A percentile compares a stretch with the other conserved stretches of the same genome.
These are phyloP conservation scores for Hystrix cristata DNA, from an alignment of 2,113 vertebrate genomes.

Conservation along the genomic window DNA sequence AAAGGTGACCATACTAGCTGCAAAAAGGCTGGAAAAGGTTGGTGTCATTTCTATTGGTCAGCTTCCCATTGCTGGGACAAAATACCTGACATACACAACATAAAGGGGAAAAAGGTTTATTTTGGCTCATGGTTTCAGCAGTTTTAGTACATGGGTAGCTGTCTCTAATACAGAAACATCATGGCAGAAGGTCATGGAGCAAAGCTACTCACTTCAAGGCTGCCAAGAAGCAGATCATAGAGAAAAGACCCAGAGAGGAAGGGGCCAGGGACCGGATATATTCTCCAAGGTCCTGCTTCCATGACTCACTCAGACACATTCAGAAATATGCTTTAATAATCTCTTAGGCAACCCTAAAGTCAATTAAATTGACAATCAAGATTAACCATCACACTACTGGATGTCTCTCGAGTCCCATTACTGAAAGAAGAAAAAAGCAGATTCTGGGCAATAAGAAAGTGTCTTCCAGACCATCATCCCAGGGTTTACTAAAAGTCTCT, in stretches of 20 bases:
- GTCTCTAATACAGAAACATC: not conserved
- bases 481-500: not conserved
- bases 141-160: not conserved
- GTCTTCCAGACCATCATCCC: not conserved
- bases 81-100: not conserved
- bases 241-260: not conserved
- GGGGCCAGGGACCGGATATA: not conserved
- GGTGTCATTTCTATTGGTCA: not conserved
- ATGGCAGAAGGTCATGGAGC: not conserved
- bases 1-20: not conserved
- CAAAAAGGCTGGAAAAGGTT: not conserved
- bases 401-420: not conserved
- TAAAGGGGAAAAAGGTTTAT: not conserved
- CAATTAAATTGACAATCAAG: not conserved
- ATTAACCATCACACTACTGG: not conserved
- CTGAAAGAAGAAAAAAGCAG: not conserved
- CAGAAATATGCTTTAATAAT: not conserved
- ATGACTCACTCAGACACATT: not conserved
- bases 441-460: not conserved
- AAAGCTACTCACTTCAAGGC: not conserved
- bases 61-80: not conserved
- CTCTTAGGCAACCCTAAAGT: not conserved
- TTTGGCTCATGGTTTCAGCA: not conserved
- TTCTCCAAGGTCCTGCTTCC: not conserved
- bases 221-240: not conserved